Percentiles rank a stretch among this genome's conserved stretches.
These are phyloP conservation scores for Rhincodon typus DNA, from an alignment of 2,797 vertebrate genomes.

Conservation along the genomic window DNA sequence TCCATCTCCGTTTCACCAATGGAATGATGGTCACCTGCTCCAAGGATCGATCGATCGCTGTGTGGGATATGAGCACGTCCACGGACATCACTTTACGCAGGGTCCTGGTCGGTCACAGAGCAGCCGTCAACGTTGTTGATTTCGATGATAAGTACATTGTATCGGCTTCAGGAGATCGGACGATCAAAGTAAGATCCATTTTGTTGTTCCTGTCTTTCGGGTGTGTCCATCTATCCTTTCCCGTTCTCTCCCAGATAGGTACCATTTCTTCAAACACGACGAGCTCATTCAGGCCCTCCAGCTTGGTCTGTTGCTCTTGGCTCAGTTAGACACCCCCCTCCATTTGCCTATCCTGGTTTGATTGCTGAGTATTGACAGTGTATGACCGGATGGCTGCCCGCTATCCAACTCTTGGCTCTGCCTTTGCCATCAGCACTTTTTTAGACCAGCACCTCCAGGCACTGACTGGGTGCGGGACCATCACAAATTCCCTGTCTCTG, in stretches of 20 bases:
- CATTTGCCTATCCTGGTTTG: too few relatives aligned
- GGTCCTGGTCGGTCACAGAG: constrained; percentile 90
- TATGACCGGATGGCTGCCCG: neutral
- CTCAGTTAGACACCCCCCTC: neutral
- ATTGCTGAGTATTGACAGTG: neutral
- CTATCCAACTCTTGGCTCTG: neutral
- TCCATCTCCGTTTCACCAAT: constrained; percentile 70
- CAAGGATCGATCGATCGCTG: constrained; percentile 81
- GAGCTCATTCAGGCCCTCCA: neutral
- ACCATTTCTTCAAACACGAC: neutral
- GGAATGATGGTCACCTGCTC: constrained; percentile 75
- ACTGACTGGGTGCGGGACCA: neutral
- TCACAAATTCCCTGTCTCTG: neutral
- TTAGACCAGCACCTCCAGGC: too few relatives aligned
- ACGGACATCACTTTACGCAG: constrained; percentile 94
- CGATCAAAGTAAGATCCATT: constrained; percentile 61
- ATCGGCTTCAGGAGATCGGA: constrained; percentile 69
- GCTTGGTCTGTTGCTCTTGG: too few relatives aligned
- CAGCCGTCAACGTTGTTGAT: constrained; percentile 96
- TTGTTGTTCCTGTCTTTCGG: too few relatives aligned
- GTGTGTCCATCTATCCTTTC: neutral
- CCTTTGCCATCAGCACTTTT: too few relatives aligned
- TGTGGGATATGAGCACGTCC: constrained; percentile 98
- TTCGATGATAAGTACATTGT: constrained; percentile 88
- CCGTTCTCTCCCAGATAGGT: neutral